Percentiles rank a stretch among this genome's conserved stretches.
These are phyloP conservation scores for Sinocyclocheilus grahami DNA, from an alignment of 2,113 vertebrate genomes.

Conservation along the genomic window DNA sequence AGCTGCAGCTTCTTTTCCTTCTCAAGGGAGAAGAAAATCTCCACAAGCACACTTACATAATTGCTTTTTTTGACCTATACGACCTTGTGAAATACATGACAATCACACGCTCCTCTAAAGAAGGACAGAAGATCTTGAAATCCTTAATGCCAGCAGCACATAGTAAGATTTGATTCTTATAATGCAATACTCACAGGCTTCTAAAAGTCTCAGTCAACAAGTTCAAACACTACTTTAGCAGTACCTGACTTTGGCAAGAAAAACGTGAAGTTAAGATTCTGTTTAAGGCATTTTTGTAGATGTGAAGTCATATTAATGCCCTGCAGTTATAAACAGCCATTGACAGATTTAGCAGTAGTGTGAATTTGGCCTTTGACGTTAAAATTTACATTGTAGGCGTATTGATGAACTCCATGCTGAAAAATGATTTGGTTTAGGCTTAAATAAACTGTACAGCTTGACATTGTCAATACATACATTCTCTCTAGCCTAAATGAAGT, in stretches of 20 bases:
- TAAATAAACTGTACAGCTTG: not conserved
- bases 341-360: not conserved
- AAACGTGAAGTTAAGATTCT: not conserved
- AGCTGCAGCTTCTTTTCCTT: not conserved
- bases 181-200: not conserved
- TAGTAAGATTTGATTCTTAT: not conserved
- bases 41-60: constrained; percentile 34
- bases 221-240: not conserved
- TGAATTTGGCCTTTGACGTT: not conserved
- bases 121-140: not conserved
- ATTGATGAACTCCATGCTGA: not conserved
- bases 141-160: not conserved
- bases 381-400: not conserved
- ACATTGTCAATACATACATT: not conserved
- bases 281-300: not conserved
- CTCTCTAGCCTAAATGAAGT: not conserved
- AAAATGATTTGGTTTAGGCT: not conserved
- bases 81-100: constrained; percentile 35
- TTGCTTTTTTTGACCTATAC: constrained; percentile 52
- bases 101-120: constrained; percentile 12
- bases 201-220: not conserved
- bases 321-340: not conserved
- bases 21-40: constrained; percentile 8
- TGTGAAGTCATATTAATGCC: not conserved
- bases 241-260: not conserved